A percentile compares a stretch with the other conserved stretches of the same genome.
Evolutionary conservation across 2,113 vertebrate species (phyloP).

Genomic region (Colius striatus): DNA sequence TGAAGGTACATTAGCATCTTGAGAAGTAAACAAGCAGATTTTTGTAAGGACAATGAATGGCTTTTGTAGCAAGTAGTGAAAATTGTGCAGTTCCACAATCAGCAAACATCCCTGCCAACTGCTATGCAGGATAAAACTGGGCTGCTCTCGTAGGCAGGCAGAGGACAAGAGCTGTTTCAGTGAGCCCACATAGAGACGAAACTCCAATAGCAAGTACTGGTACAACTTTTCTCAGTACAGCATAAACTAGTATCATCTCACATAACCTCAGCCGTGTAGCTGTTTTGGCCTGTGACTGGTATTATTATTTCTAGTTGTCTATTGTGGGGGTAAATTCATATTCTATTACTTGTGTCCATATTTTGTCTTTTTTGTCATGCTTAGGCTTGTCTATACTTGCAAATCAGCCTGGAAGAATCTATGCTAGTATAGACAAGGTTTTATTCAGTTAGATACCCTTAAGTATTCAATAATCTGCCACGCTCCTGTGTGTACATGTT

Average conservation of each 20-base stretch:
- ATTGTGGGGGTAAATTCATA: not conserved
- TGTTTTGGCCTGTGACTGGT: not conserved
- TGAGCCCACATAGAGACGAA: not conserved
- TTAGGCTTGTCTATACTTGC: not conserved
- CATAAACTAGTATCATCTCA: not conserved
- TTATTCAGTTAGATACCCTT: not conserved
- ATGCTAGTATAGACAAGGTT: not conserved
- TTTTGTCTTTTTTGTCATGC: not conserved
- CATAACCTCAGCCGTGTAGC: not conserved
- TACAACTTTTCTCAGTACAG: not conserved
- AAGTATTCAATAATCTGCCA: not conserved
- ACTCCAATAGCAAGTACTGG: not conserved
- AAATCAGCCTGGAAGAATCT: not conserved
- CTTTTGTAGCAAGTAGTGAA: not conserved
- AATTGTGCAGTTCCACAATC: not conserved
- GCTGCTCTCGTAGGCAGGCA: not conserved
- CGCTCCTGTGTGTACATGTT: not conserved
- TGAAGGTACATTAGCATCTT: not conserved
- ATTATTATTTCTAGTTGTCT: not conserved
- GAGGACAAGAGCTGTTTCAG: not conserved
- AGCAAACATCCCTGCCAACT: not conserved
- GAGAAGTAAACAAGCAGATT: not conserved
- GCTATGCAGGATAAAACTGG: accelerated
- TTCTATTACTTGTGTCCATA: not conserved
- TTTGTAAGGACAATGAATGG: not conserved